These are phyloP conservation scores for Gallinago media DNA, from an alignment of 2,113 vertebrate genomes.

Conservation along the genomic window DNA sequence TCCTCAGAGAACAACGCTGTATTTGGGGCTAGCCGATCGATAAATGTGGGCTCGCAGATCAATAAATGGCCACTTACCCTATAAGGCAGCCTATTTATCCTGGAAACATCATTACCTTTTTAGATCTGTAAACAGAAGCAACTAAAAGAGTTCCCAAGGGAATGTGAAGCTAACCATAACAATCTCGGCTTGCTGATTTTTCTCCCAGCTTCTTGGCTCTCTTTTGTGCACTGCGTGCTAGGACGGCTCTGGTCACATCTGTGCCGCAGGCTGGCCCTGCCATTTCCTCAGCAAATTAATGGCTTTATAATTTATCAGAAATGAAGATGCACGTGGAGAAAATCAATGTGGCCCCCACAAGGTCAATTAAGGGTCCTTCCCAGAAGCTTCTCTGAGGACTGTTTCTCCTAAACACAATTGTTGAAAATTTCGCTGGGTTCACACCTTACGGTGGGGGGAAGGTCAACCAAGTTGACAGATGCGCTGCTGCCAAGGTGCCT, in stretches of 20 bases:
- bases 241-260: conserved; percentile 93
- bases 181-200: conserved; percentile 88
- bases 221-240: conserved; percentile 85
- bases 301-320: conserved; percentile 99
- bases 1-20: conserved; percentile 67
- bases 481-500: conserved; percentile 34
- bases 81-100: conserved; percentile 85
- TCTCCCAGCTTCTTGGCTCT: conserved; percentile 84
- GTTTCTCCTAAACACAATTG: conserved; percentile 70
- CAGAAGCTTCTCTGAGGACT: conserved; percentile 80
- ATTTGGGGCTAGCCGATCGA: conserved; percentile 78
- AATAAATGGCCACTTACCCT: conserved; percentile 84
- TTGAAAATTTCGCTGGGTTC: conserved; percentile 46
- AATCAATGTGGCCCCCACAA: conserved; percentile 96
- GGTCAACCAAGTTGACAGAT: conserved; percentile 29
- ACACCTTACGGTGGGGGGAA: conserved; percentile 15
- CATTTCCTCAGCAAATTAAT: conserved; percentile 99
- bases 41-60: conserved; percentile 76
- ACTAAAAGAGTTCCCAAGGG: conserved; percentile 86
- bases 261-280: conserved; percentile 90
- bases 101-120: conserved; percentile 86
- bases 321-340: conserved; percentile 94
- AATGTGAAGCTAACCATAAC: conserved; percentile 90
- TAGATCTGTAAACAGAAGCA: conserved; percentile 91
- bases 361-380: conserved; percentile 93